Conservation (phyloP, 2,888 invertebrate genomes). For the Melipona beecheii region DNA sequence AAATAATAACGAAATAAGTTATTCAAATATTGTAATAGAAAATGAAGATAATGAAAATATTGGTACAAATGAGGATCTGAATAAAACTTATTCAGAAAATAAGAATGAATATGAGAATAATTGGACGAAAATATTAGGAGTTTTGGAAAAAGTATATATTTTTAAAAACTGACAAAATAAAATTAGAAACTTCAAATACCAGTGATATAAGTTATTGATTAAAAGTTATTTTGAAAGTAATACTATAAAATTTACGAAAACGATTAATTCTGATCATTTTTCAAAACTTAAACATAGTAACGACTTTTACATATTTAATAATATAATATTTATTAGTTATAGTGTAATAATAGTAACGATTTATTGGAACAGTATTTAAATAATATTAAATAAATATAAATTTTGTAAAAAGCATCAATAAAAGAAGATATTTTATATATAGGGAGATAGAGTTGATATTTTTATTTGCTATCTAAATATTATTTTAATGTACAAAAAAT, state of each 20-base stretch:
- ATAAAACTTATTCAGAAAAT: background rate
- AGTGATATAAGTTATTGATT: background rate
- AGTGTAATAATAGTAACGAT: slow-evolving; percentile 29
- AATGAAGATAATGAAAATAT: background rate
- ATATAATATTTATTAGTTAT: background rate
- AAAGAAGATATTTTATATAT: background rate
- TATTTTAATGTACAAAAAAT: background rate
- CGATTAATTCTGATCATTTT: background rate
- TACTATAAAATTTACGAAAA: slow-evolving; percentile 7
- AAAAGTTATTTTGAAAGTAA: slow-evolving; percentile 8
- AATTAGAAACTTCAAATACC: background rate
- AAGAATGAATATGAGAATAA: background rate
- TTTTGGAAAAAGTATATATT: slow-evolving; percentile 1
- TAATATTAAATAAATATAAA: background rate
- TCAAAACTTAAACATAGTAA: background rate
- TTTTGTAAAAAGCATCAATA: background rate
- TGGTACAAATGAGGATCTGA: background rate
- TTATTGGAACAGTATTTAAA: slow-evolving; percentile 2
- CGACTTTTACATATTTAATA: background rate
- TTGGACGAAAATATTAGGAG: background rate
- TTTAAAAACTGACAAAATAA: background rate
- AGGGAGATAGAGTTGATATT: slow-evolving; percentile 32
- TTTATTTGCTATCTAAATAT: background rate
- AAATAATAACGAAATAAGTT: background rate
- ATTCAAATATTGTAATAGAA: background rate